Evolutionary conservation across 2,888 invertebrate species (phyloP).

Genomic region (Rotaria macrura): DNA sequence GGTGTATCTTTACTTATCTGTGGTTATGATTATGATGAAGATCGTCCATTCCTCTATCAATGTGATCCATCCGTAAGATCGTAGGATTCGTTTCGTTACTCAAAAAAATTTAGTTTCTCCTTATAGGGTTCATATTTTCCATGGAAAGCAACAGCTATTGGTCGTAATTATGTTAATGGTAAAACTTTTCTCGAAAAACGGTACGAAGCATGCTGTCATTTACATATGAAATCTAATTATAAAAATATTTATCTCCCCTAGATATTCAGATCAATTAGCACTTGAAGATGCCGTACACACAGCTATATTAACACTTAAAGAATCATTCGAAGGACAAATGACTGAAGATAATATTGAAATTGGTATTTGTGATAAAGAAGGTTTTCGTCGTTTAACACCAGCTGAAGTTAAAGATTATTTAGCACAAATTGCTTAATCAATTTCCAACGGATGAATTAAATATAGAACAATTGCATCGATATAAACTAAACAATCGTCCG

Average conservation of each 20-base stretch:
- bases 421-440: conserved; percentile 55
- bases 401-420: conserved; percentile 91
- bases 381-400: conserved; percentile 78
- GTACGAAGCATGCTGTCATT: conserved; percentile 49
- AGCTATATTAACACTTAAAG: conserved; percentile 89
- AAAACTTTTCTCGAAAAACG: conserved; percentile 95
- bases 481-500: background rate
- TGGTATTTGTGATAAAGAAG: conserved; percentile 76
- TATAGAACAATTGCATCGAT: background rate
- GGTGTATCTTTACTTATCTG: conserved; percentile 91
- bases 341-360: conserved; percentile 97
- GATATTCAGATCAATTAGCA: conserved; percentile 86
- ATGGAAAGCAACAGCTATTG: conserved; percentile 99
- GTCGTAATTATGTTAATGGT: conserved; percentile 92
- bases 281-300: conserved; percentile 99
- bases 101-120: too few species aligned
- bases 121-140: conserved; percentile 96
- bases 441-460: background rate
- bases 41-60: conserved; percentile 81
- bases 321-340: conserved; percentile 99
- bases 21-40: conserved; percentile 77
- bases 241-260: conserved; percentile 43
- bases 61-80: conserved; percentile 81
- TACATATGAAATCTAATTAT: background rate
- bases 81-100: too few species aligned